Evolutionary conservation across 2,888 invertebrate species (phyloP).

Genomic region (Brachyptera putata): DNA sequence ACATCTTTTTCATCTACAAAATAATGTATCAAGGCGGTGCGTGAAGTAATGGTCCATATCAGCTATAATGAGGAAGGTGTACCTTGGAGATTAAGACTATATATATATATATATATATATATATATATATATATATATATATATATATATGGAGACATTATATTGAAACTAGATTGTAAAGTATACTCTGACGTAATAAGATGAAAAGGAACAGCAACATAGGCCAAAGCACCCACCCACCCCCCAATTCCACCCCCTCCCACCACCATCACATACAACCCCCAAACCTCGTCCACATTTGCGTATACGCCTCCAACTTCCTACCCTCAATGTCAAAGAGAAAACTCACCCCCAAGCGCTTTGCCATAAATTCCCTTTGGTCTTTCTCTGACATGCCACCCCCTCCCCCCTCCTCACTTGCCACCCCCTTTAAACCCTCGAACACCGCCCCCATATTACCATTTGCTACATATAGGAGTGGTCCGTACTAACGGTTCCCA

Average conservation of each 20-base stretch:
- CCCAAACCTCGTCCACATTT: slow-evolving; percentile 18
- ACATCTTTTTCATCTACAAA: no score
- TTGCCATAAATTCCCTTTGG: slow-evolving; percentile 29
- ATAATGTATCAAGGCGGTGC: no score
- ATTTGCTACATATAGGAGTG: slow-evolving; percentile 28
- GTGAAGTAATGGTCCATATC: no score
- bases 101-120: no score
- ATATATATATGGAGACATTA: no score
- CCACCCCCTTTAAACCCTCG: slow-evolving; percentile 12
- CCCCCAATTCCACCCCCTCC: neutral
- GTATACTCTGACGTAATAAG: slow-evolving; percentile 10
- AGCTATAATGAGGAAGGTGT: no score
- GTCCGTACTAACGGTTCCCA: slow-evolving; percentile 18
- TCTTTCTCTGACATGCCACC: slow-evolving; percentile 28
- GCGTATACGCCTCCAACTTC: slow-evolving; percentile 22
- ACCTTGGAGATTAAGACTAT: no score
- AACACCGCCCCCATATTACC: slow-evolving; percentile 27
- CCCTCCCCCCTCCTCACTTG: neutral
- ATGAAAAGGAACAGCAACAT: slow-evolving; percentile 8
- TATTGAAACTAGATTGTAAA: no score
- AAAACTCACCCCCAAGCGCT: slow-evolving; percentile 10
- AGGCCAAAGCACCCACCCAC: neutral
- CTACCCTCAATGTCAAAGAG: slow-evolving; percentile 23
- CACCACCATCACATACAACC: neutral
- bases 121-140: no score